phyloP scores from a whole-genome alignment of 2,888 invertebrate species.

The Nudaria mundana region DNA sequence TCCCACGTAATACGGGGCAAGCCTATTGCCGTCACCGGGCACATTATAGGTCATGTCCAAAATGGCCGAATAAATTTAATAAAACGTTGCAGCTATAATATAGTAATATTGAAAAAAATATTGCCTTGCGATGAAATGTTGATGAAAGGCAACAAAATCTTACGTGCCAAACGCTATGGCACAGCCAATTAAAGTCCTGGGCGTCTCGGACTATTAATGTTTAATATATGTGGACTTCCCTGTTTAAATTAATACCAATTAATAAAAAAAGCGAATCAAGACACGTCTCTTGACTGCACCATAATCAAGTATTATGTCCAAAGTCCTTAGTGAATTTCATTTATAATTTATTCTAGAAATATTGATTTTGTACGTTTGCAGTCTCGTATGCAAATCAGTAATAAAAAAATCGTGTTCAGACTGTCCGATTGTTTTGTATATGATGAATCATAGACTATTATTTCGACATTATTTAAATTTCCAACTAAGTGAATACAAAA shows the following conservation, averaged over 20 bases:
- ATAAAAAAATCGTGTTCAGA: constrained; percentile 10
- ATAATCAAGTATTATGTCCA: constrained; percentile 6
- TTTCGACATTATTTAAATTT: constrained; percentile 29
- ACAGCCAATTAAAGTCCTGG: too few species aligned
- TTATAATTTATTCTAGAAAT: constrained; percentile 8
- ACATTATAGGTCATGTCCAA: too few species aligned
- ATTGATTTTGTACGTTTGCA: constrained; percentile 6
- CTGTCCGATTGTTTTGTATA: constrained; percentile 9
- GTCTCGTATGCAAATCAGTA: constrained; percentile 10
- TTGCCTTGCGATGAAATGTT: too few species aligned
- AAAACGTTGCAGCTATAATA: too few species aligned
- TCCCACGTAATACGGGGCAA: too few species aligned
- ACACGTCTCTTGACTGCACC: constrained; percentile 2
- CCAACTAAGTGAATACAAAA: constrained; percentile 23
- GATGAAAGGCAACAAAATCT: too few species aligned
- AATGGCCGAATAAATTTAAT: too few species aligned
- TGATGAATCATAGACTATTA: constrained; percentile 25
- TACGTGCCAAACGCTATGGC: too few species aligned
- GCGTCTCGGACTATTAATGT: too few species aligned
- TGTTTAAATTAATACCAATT: constrained; percentile 9
- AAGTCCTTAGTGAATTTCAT: constrained; percentile 9
- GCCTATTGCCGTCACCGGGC: too few species aligned
- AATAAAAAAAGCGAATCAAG: constrained; percentile 10
- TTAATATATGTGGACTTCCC: constrained; percentile 3
- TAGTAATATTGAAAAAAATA: too few species aligned